phyloP scores from a whole-genome alignment of 1,140 invertebrate species.

The Caligus rogercresseyi region DNA sequence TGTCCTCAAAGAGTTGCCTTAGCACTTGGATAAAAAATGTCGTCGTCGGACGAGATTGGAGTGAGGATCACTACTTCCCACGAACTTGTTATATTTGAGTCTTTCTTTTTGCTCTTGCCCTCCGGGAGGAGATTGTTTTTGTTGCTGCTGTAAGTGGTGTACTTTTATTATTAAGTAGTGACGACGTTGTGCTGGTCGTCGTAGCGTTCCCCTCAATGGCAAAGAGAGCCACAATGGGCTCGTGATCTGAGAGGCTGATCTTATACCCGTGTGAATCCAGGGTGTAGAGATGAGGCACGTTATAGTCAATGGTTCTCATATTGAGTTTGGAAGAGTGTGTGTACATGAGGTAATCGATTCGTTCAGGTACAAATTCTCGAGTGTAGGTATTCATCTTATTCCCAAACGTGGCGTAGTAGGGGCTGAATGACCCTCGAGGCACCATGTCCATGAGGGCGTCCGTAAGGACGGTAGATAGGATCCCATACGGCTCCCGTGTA shows the following conservation, averaged over 20 bases:
- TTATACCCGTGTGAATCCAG: neutral
- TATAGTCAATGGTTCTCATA: conserved; percentile 11
- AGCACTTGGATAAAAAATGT: neutral
- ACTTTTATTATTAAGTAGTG: neutral
- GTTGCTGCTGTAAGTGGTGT: neutral
- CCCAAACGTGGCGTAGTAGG: conserved; percentile 18
- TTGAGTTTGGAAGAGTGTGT: neutral
- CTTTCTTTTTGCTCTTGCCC: too few relatives aligned
- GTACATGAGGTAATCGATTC: conserved; percentile 21
- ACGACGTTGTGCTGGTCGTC: neutral
- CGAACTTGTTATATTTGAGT: neutral
- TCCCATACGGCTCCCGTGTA: conserved; percentile 6
- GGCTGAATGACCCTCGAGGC: conserved; percentile 1
- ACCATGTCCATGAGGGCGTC: conserved; percentile 14
- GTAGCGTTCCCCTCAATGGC: neutral
- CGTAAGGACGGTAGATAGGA: conserved; percentile 3
- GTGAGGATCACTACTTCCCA: neutral
- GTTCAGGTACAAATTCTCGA: conserved; percentile 8
- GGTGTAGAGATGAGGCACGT: conserved; percentile 2
- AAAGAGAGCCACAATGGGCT: neutral
- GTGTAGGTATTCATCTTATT: conserved; percentile 16
- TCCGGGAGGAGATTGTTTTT: too few relatives aligned
- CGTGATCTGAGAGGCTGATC: conserved; percentile 12
- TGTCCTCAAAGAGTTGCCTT: neutral
- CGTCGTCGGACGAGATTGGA: neutral